These are phyloP conservation scores for Clarias gariepinus DNA, from an alignment of 2,113 vertebrate species.

Conservation along the genomic window DNA sequence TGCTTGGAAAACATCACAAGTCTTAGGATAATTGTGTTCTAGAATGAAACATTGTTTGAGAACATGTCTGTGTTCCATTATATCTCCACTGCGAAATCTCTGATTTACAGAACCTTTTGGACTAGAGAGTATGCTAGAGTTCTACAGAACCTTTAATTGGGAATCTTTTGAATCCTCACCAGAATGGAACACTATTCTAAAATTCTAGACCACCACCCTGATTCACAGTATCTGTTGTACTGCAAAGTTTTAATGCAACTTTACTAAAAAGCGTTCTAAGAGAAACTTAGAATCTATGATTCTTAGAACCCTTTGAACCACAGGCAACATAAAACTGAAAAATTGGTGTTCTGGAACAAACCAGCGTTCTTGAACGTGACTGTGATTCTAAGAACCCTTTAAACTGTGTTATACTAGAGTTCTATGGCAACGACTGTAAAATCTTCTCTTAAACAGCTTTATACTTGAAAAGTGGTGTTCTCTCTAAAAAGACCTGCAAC, in stretches of 20 bases:
- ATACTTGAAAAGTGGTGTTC: not conserved
- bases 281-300: not conserved
- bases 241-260: too few species aligned
- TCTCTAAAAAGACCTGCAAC: not conserved
- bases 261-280: too few species aligned
- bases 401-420: not conserved
- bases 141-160: too few species aligned
- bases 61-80: not conserved
- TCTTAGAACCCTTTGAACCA: not conserved
- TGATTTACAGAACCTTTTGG: not conserved
- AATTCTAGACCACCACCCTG: too few species aligned
- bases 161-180: too few species aligned
- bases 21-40: not conserved
- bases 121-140: not conserved
- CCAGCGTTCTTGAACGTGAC: too few species aligned
- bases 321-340: too few species aligned
- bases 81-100: not conserved
- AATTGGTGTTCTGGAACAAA: too few species aligned
- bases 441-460: not conserved
- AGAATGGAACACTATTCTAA: too few species aligned
- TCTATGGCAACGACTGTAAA: not conserved
- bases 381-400: not conserved
- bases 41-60: not conserved
- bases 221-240: too few species aligned
- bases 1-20: not conserved